Conservation (phyloP, 2,113 vertebrate genomes). For the Origma solitaria region DNA sequence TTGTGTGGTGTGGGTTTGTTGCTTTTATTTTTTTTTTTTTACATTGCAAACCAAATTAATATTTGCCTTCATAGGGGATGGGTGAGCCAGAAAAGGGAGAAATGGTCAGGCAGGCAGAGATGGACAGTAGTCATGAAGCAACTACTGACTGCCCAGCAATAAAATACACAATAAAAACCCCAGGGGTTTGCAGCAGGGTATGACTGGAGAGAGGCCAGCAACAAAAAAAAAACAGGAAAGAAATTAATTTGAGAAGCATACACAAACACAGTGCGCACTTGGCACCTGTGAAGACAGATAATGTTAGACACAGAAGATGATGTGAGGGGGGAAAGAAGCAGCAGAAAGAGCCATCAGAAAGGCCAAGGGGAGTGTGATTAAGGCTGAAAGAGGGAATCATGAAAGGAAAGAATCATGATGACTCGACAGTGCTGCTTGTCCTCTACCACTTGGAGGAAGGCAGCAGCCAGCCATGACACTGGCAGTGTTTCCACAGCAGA, state of each 20-base stretch:
- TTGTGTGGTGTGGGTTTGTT: neutral
- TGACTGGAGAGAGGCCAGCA: neutral
- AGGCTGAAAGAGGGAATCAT: neutral
- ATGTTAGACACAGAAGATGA: neutral
- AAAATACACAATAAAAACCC: neutral
- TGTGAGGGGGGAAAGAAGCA: neutral
- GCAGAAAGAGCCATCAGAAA: neutral
- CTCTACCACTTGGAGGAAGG: neutral
- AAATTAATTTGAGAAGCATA: neutral
- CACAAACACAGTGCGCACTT: neutral
- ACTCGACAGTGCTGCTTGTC: neutral
- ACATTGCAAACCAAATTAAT: neutral
- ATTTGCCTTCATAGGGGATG: neutral
- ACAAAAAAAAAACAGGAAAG: neutral
- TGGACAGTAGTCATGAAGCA: no score
- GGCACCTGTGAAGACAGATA: neutral
- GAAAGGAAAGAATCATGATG: neutral
- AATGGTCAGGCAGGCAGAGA: neutral
- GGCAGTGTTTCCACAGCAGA: neutral
- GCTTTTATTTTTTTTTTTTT: neutral
- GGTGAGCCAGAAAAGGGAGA: neutral
- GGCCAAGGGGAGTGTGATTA: neutral
- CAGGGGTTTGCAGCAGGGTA: neutral
- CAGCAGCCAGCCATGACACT: accelerated
- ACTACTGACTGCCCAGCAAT: neutral